Evolutionary conservation across 2,888 invertebrate species (phyloP).

Genomic region (Ypsolopha sequella): DNA sequence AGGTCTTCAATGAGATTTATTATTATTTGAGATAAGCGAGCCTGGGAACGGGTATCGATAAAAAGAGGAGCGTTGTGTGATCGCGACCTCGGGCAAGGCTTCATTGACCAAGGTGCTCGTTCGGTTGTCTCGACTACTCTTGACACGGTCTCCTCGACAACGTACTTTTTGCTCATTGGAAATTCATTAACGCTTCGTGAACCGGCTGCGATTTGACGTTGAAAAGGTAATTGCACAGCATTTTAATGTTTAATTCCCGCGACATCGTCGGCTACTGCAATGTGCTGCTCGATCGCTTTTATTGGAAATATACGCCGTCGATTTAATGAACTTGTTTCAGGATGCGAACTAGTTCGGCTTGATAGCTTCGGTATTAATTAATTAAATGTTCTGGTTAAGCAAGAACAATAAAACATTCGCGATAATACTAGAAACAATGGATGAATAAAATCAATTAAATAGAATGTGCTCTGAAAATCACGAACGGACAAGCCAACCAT

Average conservation of each 20-base stretch:
- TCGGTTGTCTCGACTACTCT: too few species aligned
- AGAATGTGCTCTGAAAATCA: too few species aligned
- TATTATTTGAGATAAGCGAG: not conserved
- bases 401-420: too few species aligned
- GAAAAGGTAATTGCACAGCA: slow-evolving; percentile 44
- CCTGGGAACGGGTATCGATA: slow-evolving; percentile 7
- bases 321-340: slow-evolving; percentile 42
- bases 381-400: not conserved
- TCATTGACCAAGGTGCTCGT: slow-evolving; percentile 5
- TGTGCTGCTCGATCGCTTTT: slow-evolving; percentile 36
- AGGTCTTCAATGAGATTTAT: not conserved
- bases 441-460: too few species aligned
- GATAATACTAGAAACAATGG: too few species aligned
- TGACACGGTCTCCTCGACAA: slow-evolving; percentile 6
- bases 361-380: not conserved
- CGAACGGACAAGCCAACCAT: too few species aligned
- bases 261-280: slow-evolving; percentile 24
- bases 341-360: slow-evolving; percentile 11
- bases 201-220: slow-evolving; percentile 43
- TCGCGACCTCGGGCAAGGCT: slow-evolving; percentile 17
- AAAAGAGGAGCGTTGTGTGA: slow-evolving; percentile 9
- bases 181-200: slow-evolving; percentile 38
- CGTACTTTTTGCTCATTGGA: slow-evolving; percentile 38
- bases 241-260: slow-evolving; percentile 47
- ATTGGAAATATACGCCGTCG: slow-evolving; percentile 29